Evolutionary conservation across 2,888 invertebrate species (phyloP).

Genomic region (Antheraea yamamai): DNA sequence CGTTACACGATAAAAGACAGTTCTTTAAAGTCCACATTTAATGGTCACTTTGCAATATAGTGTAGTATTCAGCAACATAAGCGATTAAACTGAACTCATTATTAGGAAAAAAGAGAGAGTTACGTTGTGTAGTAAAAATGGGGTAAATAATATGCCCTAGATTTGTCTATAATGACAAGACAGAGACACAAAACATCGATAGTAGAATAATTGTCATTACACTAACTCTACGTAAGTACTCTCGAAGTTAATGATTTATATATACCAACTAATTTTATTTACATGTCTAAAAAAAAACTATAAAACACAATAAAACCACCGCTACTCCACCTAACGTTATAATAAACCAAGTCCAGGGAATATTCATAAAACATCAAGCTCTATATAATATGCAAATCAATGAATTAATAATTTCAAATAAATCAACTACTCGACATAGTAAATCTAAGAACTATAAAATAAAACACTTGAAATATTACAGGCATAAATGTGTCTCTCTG

Average conservation of each 20-base stretch:
- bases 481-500: slow-evolving; percentile 64
- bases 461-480: slow-evolving; percentile 63
- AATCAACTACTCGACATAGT: slow-evolving; percentile 55
- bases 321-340: not conserved
- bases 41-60: not conserved
- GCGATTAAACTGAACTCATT: not conserved
- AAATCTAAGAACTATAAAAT: slow-evolving; percentile 66
- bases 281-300: not conserved
- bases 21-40: not conserved
- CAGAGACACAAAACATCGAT: not conserved
- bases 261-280: not conserved
- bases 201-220: not conserved
- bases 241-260: not conserved
- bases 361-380: slow-evolving; percentile 23
- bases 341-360: slow-evolving; percentile 28
- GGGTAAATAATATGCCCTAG: not conserved
- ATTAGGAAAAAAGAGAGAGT: not conserved
- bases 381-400: slow-evolving; percentile 60
- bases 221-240: not conserved
- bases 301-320: not conserved
- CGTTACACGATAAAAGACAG: not conserved
- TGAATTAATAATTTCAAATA: slow-evolving; percentile 49
- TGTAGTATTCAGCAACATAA: not conserved
- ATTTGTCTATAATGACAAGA: not conserved
- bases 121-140: not conserved